A percentile compares a stretch with the other conserved stretches of the same genome.
These are phyloP conservation scores for Rotaria socialis DNA, from an alignment of 2,888 invertebrate genomes.

Conservation along the genomic window DNA sequence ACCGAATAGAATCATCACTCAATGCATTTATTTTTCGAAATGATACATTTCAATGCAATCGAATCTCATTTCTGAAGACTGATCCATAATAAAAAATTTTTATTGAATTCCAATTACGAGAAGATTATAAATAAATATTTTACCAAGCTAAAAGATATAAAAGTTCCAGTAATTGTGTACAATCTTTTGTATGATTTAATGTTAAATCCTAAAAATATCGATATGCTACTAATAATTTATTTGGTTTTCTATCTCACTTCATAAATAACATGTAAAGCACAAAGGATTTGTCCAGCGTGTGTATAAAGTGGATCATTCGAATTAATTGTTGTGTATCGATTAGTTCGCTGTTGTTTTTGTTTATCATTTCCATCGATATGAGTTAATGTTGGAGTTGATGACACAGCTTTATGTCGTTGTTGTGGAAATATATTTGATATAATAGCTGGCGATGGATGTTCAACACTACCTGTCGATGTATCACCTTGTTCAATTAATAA, in stretches of 20 bases:
- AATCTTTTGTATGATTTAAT: slow-evolving; percentile 25
- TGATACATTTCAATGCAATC: too few relatives aligned
- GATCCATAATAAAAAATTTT: too few relatives aligned
- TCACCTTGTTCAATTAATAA: slow-evolving; percentile 25
- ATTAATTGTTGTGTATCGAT: slow-evolving; percentile 28
- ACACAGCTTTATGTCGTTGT: background rate
- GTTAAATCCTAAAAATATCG: background rate
- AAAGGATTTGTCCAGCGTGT: slow-evolving; percentile 32
- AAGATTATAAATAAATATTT: background rate
- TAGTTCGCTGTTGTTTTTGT: background rate
- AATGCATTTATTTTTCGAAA: too few relatives aligned
- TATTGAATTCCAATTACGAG: too few relatives aligned
- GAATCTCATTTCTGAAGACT: too few relatives aligned
- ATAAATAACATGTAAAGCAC: slow-evolving; percentile 37
- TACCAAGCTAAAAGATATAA: slow-evolving; percentile 34
- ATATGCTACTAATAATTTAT: too few relatives aligned
- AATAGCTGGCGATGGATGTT: background rate
- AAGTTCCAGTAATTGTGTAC: background rate
- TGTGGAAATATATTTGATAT: slow-evolving; percentile 32
- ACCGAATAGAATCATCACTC: too few relatives aligned
- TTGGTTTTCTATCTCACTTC: background rate
- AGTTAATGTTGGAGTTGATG: background rate
- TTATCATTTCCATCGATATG: slow-evolving; percentile 7
- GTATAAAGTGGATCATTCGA: slow-evolving; percentile 24
- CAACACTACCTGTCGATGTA: slow-evolving; percentile 23